A percentile compares a stretch with the other conserved stretches of the same genome.
Conservation (phyloP, 2,888 invertebrate species). For the Drosophila testacea region DNA sequence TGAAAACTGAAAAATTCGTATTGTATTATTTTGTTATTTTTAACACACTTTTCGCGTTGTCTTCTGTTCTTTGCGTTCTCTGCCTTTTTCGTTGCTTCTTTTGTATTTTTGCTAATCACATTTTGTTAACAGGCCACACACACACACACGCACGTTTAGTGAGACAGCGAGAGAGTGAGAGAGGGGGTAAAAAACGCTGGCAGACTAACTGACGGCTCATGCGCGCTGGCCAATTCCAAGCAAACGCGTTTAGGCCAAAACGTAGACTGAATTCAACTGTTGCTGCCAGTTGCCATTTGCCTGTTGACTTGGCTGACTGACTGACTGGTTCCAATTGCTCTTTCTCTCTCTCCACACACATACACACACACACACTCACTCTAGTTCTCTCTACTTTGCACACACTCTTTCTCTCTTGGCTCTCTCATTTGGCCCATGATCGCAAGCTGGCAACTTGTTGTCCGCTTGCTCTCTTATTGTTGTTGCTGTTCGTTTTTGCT, state of each 20-base stretch:
- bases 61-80: conserved; percentile 57
- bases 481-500: conserved; percentile 49
- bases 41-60: conserved; percentile 51
- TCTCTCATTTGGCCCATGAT: conserved; percentile 21
- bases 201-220: conserved; percentile 61
- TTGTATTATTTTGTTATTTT: conserved; percentile 46
- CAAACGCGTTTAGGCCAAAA: conserved; percentile 83
- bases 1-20: conserved; percentile 10
- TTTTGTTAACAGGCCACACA: conserved; percentile 74
- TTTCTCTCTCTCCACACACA: conserved; percentile 7
- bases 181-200: conserved; percentile 33
- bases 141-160: conserved; percentile 23
- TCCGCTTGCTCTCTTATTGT: conserved; percentile 25
- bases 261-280: conserved; percentile 73
- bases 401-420: neutral
- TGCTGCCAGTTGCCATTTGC: conserved; percentile 28
- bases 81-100: conserved; percentile 67
- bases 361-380: conserved; percentile 1
- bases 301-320: conserved; percentile 30
- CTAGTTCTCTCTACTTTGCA: conserved; percentile 17
- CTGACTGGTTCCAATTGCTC: conserved; percentile 29
- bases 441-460: conserved; percentile 43
- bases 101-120: conserved; percentile 81
- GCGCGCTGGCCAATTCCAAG: conserved; percentile 74
- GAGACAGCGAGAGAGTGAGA: conserved; percentile 27